Base-by-base conservation (phyloP, 2,888 invertebrate genomes). In the Clitarchus hookeri region DNA sequence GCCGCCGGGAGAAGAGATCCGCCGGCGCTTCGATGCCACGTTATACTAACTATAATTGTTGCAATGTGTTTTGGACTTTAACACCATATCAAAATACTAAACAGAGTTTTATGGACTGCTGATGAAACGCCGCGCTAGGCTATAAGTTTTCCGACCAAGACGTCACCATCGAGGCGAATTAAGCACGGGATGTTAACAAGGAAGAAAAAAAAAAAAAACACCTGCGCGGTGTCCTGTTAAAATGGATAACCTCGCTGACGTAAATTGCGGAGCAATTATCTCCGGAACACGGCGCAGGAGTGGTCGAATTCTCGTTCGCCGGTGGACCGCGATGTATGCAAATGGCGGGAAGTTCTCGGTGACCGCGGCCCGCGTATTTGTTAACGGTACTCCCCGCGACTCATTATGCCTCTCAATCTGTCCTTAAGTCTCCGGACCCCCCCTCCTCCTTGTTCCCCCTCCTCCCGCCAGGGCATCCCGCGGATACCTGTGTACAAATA, bases 231-330 rank as follows among this genome's bases (percentile, higher is more conserved):
- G 2, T 19, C 65, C 65, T 65, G 11, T 65, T 65, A 65, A 65
- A 65, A 65, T 65, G 65, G 65, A 65, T n/a, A n/a, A 65, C 65
- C 65, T 65, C 65, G 65, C 65, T 65, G 65, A 65, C 65, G 65
- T 23, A 65, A 65, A 65, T 65, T 65, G 65, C 65, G 65, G 65
- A 65, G 65, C 65, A 65, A 65, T 65, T 65, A 65, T 65, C 65
- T 65, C 23, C 65, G 23, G 65, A 65, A n/a, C 65, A n/a, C 8
- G 65, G n/a, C 11, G n/a, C 65, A n/a, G 8, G 65, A 65, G 23
- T 19, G 65, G 65, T 65, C 65, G 65, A 23, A 0, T 65, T 65
- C 65, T 65, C 8, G 65, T n/a, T 19, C 65, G 65, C 65, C 6
- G 65, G 65, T 19, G 65, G 65, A 65, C 23, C 19, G 65, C 65